Percentiles rank a stretch among this genome's conserved stretches.
Evolutionary conservation across 92 coral and sea anemone species (phyloP).

Genomic region (Siderastrea radians): DNA sequence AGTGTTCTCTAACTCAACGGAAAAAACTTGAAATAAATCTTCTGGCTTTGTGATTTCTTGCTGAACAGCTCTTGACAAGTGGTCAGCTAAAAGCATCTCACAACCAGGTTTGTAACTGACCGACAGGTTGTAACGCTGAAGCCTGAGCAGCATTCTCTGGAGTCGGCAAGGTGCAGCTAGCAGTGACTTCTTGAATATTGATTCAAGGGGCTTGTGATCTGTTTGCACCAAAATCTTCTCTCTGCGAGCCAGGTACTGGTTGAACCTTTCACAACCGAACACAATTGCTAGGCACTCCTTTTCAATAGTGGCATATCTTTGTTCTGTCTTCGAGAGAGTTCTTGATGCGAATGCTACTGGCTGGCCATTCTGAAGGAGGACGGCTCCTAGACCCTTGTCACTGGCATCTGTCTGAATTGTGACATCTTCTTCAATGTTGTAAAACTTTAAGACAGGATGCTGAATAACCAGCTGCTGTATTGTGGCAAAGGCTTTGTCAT

Average conservation of each 20-base stretch:
- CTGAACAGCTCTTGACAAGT: constrained; percentile 42
- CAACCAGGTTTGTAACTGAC: constrained; percentile 46
- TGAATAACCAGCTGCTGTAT: constrained; percentile 39
- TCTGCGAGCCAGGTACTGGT: constrained; percentile 39
- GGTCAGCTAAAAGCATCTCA: constrained; percentile 31
- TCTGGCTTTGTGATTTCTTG: constrained; percentile 30
- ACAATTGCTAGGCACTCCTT: constrained; percentile 32
- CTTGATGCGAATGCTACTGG: too few relatives aligned
- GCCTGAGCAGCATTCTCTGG: constrained; percentile 38
- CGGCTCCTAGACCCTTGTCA: constrained; percentile 55
- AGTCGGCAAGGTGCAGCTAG: constrained; percentile 23
- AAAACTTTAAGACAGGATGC: constrained; percentile 38
- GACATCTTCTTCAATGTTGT: too few relatives aligned
- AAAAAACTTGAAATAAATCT: constrained; percentile 53
- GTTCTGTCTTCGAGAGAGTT: too few relatives aligned
- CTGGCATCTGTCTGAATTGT: constrained; percentile 3
- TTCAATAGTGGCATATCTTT: neutral
- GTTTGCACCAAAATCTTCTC: constrained; percentile 32
- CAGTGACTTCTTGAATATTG: constrained; percentile 45
- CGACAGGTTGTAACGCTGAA: constrained; percentile 23
- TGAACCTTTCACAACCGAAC: constrained; percentile 35
- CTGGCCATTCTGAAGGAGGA: constrained; percentile 24
- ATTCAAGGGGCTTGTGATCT: constrained; percentile 45
- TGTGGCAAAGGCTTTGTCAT: constrained; percentile 60
- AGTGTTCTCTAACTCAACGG: constrained; percentile 39